Conservation (phyloP, 1,140 invertebrate genomes). For the Agrilus planipennis region DNA sequence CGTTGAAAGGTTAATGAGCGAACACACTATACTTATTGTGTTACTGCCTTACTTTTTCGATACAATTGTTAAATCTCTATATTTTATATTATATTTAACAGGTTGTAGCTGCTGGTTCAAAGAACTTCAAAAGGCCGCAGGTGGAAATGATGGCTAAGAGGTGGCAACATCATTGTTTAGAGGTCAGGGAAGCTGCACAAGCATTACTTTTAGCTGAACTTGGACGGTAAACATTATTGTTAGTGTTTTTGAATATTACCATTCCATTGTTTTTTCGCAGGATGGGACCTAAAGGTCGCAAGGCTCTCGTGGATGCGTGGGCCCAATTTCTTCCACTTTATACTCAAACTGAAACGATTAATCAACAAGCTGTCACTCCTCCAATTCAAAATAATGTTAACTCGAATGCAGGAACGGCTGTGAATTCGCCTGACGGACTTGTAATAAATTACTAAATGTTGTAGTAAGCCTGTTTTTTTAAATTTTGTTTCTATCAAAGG, state of each 20-base stretch:
- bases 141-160: slow-evolving; percentile 93
- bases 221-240: slow-evolving; percentile 41
- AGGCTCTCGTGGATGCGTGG: slow-evolving; percentile 88
- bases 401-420: slow-evolving; percentile 32
- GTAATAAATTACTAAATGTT: slow-evolving; percentile 11
- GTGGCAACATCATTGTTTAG: slow-evolving; percentile 97
- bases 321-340: slow-evolving; percentile 85
- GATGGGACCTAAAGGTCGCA: slow-evolving; percentile 85
- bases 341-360: slow-evolving; percentile 58
- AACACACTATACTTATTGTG: background rate
- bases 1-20: background rate
- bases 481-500: slow-evolving; percentile 20
- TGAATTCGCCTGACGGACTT: slow-evolving; percentile 34
- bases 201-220: slow-evolving; percentile 90
- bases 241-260: background rate
- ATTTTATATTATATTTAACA: slow-evolving; percentile 13
- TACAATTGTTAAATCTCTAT: slow-evolving; percentile 1
- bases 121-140: slow-evolving; percentile 80
- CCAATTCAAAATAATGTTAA: slow-evolving; percentile 28
- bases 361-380: slow-evolving; percentile 36
- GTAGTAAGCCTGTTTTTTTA: background rate
- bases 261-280: slow-evolving; percentile 26
- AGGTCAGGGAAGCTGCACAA: slow-evolving; percentile 93
- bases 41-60: slow-evolving; percentile 2
- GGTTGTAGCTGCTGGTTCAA: slow-evolving; percentile 45